phyloP scores from a whole-genome alignment of 1,140 invertebrate species.

The Thaumetopoea pityocampa region DNA sequence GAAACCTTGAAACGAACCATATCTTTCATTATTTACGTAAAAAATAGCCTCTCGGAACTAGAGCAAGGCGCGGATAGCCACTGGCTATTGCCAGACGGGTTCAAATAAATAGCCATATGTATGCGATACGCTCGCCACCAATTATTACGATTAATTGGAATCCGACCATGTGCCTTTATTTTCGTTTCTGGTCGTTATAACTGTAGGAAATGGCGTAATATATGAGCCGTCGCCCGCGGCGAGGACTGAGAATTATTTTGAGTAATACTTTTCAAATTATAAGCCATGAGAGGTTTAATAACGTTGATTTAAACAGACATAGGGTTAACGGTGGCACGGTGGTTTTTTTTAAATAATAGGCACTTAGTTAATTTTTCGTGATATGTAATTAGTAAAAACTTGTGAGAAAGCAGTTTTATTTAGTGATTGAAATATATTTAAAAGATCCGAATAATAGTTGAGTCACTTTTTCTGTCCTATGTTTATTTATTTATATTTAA shows the following conservation, averaged over 20 bases:
- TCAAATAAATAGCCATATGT: constrained; percentile 33
- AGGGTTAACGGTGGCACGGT: constrained; percentile 12
- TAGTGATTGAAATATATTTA: no score
- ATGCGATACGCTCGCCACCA: constrained; percentile 23
- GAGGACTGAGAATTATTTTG: constrained; percentile 9
- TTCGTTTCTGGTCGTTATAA: constrained; percentile 25
- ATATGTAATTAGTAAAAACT: no score
- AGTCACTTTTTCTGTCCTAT: no score
- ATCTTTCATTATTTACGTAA: constrained; percentile 16
- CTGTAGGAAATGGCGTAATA: constrained; percentile 17
- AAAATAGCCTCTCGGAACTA: constrained; percentile 13
- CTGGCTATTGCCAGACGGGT: constrained; percentile 26
- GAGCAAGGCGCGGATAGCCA: constrained; percentile 4
- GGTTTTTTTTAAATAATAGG: no score
- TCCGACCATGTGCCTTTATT: constrained; percentile 24
- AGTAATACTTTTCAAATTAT: constrained; percentile 13
- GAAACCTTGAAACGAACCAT: constrained; percentile 9
- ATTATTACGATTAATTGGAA: constrained; percentile 37
- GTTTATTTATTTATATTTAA: no score
- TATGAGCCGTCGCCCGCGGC: constrained; percentile 15
- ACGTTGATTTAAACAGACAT: constrained; percentile 15
- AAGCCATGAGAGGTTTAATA: constrained; percentile 10
- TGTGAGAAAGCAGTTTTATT: no score
- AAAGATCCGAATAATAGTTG: no score
- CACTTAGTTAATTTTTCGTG: no score